phyloP scores from a whole-genome alignment of 2,797 vertebrate species.

The Gallirallus australis region DNA sequence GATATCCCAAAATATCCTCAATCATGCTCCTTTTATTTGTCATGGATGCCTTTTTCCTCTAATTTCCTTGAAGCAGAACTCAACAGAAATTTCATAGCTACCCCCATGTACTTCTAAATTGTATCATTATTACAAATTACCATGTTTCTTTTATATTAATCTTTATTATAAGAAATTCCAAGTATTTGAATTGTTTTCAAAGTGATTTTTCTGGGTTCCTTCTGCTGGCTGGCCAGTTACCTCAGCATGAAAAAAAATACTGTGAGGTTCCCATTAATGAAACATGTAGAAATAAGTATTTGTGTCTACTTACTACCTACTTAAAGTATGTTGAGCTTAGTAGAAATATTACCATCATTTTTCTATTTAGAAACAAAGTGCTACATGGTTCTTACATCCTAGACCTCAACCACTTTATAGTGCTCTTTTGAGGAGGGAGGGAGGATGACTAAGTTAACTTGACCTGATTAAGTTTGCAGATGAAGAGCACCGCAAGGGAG shows the following conservation, averaged over 20 bases:
- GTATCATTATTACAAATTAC: background rate
- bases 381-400: constrained; percentile 3
- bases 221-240: background rate
- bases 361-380: constrained; percentile 34
- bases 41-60: constrained; percentile 14
- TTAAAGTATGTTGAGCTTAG: constrained; percentile 30
- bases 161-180: background rate
- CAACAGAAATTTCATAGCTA: background rate
- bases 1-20: constrained; percentile 19
- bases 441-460: background rate
- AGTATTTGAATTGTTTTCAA: background rate
- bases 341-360: background rate
- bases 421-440: background rate
- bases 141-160: background rate
- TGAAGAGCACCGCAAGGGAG: background rate
- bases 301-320: background rate
- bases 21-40: background rate
- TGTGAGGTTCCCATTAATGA: background rate
- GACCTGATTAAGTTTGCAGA: background rate
- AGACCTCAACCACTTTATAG: background rate
- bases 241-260: background rate
- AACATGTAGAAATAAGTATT: constrained; percentile 3
- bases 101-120: background rate
- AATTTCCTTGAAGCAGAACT: background rate
- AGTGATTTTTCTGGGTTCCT: background rate